A percentile compares a stretch with the other conserved stretches of the same genome.
Conservation (phyloP, 2,797 vertebrate species). For the Peromyscus nudipes region DNA sequence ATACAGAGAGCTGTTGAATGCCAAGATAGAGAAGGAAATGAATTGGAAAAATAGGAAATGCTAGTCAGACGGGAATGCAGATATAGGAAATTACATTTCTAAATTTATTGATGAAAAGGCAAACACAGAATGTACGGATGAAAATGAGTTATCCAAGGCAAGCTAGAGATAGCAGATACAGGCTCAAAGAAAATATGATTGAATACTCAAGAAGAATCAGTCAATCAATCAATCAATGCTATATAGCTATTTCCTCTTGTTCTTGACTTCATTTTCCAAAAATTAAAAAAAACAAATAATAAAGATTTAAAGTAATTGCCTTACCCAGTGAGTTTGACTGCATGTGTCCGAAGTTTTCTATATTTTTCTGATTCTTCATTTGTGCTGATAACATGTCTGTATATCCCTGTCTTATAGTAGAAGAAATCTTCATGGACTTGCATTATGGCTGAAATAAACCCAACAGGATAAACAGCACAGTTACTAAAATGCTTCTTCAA, state of each 20-base stretch:
- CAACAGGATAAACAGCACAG: not conserved
- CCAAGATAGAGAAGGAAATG: not conserved
- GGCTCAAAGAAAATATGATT: not conserved
- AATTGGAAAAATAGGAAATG: not conserved
- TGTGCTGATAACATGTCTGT: conserved; percentile 78
- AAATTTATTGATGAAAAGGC: not conserved
- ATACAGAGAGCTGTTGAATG: not conserved
- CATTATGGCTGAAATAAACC: conserved; percentile 88
- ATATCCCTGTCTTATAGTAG: conserved; percentile 90
- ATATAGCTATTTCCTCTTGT: not conserved
- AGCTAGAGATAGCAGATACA: not conserved
- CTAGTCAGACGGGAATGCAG: not conserved
- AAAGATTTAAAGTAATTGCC: conserved; percentile 37
- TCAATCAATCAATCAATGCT: not conserved
- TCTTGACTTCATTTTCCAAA: conserved; percentile 13
- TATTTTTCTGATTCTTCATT: conserved; percentile 76
- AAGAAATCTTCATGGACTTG: conserved; percentile 90
- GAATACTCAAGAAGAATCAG: not conserved
- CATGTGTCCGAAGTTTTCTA: conserved; percentile 85
- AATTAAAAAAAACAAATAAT: not conserved
- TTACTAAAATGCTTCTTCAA: not conserved
- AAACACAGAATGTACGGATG: not conserved
- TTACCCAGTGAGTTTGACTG: conserved; percentile 90
- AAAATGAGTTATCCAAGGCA: not conserved
- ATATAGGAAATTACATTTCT: not conserved